These are phyloP conservation scores for Mercenaria mercenaria DNA, from an alignment of 1,140 invertebrate species.

Conservation along the genomic window DNA sequence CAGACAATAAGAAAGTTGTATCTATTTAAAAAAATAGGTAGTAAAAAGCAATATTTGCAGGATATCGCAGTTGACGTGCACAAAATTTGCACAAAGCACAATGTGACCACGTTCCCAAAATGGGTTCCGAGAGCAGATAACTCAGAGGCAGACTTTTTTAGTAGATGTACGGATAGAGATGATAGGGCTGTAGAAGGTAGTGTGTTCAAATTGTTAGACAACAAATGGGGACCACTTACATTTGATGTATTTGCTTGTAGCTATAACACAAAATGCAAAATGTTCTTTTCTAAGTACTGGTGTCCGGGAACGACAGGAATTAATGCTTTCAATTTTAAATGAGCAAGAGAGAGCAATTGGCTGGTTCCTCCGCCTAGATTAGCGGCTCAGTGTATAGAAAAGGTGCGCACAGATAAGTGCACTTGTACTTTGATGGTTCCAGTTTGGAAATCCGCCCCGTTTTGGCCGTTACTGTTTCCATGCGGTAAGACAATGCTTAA, in stretches of 20 bases:
- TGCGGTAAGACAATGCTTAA: background rate
- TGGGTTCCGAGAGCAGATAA: conserved; percentile 30
- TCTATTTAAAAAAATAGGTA: background rate
- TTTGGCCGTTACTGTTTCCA: background rate
- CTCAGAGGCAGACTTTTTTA: no score
- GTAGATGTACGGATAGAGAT: conserved; percentile 33
- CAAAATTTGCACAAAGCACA: conserved; percentile 18
- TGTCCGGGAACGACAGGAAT: no score
- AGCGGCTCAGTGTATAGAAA: no score
- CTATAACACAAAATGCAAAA: background rate
- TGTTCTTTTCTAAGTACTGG: background rate
- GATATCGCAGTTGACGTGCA: conserved; percentile 8
- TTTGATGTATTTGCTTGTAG: no score
- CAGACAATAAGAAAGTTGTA: conserved; percentile 19
- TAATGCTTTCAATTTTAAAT: no score
- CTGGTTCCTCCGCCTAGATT: no score
- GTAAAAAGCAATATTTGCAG: conserved; percentile 11
- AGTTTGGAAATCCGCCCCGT: background rate
- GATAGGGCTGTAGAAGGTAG: conserved; percentile 3
- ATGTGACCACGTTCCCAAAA: background rate
- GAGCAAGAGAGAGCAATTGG: no score
- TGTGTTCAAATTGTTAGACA: conserved; percentile 16
- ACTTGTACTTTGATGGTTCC: background rate
- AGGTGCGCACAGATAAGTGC: no score
- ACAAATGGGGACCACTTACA: no score